A percentile compares a stretch with the other conserved stretches of the same genome.
These are phyloP conservation scores for Epinephelus lanceolatus DNA, from an alignment of 2,113 vertebrate genomes.

Conservation along the genomic window DNA sequence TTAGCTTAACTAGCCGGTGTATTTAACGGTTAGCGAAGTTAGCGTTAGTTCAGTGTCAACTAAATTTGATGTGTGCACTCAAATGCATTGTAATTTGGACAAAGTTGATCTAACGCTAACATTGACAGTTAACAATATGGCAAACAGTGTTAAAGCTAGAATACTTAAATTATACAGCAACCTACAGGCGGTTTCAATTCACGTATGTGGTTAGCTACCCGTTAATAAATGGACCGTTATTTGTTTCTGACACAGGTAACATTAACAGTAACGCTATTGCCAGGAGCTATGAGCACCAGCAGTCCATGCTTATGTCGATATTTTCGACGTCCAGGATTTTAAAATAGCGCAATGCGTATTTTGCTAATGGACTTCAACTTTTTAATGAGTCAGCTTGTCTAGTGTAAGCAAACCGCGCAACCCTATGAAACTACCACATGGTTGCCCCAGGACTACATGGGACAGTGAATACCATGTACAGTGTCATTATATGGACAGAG, in stretches of 20 bases:
- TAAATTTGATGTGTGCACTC: background rate
- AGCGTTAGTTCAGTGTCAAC: background rate
- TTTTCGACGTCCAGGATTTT: constrained; percentile 51
- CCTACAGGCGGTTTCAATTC: background rate
- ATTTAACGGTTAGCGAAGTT: background rate
- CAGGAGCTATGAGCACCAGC: constrained; percentile 11
- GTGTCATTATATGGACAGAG: constrained; percentile 14
- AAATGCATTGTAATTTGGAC: background rate
- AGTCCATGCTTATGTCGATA: constrained; percentile 45
- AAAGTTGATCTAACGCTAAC: background rate
- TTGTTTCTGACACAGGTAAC: constrained; percentile 3
- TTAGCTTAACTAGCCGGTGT: constrained; percentile 16
- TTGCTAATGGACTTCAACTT: constrained; percentile 72
- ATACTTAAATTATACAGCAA: background rate
- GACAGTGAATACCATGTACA: background rate
- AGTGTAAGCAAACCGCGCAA: constrained; percentile 43
- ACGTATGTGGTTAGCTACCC: background rate
- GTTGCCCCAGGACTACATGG: background rate
- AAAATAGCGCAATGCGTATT: constrained; percentile 83
- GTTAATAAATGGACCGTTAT: background rate
- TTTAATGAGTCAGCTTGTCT: constrained; percentile 71
- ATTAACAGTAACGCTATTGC: background rate
- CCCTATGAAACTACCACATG: constrained; percentile 27
- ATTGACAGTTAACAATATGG: background rate
- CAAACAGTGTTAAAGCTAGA: no score